These are phyloP conservation scores for Calcarius lapponicus DNA, from an alignment of 2,797 vertebrate genomes.

Conservation along the genomic window DNA sequence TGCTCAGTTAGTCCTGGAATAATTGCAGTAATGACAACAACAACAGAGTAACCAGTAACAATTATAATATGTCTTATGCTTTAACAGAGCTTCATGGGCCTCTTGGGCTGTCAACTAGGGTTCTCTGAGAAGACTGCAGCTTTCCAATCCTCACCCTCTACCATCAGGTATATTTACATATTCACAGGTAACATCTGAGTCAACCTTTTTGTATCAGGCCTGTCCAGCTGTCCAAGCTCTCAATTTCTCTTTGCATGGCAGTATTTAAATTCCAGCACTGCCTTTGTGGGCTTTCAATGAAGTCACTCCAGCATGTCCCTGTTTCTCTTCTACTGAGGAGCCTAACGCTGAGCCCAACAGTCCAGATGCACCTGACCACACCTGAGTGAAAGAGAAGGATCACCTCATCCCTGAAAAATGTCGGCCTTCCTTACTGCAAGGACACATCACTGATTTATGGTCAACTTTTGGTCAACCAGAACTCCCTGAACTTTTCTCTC, in stretches of 20 bases:
- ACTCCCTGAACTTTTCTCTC: neutral
- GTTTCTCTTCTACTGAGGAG: neutral
- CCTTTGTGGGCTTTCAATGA: neutral
- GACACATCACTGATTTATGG: neutral
- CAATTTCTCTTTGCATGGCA: neutral
- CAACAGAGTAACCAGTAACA: neutral
- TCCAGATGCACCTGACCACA: neutral
- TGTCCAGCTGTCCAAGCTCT: neutral
- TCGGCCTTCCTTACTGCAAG: accelerated
- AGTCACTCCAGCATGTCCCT: neutral
- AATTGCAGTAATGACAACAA: neutral
- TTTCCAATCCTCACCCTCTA: neutral
- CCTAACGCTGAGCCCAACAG: neutral
- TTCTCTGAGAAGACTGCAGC: neutral
- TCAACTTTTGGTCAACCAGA: neutral
- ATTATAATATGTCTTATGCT: neutral
- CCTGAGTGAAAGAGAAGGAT: neutral
- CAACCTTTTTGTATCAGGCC: neutral
- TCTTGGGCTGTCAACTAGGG: neutral
- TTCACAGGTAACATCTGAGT: neutral
- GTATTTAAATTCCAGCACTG: neutral
- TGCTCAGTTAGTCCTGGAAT: neutral
- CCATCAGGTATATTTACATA: neutral
- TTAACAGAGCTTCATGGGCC: neutral
- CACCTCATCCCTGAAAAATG: neutral